phyloP scores from a whole-genome alignment of 1,140 invertebrate genomes.

The Drosophila truncata region DNA sequence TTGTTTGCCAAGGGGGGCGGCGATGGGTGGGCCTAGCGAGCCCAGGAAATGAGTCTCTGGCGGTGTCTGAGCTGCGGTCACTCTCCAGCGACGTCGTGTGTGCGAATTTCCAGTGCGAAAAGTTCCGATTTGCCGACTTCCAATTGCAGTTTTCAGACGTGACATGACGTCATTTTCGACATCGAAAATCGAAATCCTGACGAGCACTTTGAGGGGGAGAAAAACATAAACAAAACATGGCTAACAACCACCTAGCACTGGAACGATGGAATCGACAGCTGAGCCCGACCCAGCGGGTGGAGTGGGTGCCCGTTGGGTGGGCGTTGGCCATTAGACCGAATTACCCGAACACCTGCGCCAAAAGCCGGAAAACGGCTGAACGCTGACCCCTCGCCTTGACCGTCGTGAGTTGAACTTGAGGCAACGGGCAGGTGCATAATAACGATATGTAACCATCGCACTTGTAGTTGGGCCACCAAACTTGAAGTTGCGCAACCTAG shows the following conservation, averaged over 20 bases:
- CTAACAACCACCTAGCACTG: conserved; percentile 9
- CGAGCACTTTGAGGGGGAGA: conserved; percentile 15
- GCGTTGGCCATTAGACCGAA: conserved; percentile 38
- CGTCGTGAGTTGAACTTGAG: conserved; percentile 68
- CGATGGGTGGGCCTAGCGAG: neutral
- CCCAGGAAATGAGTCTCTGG: conserved; percentile 47
- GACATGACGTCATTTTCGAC: conserved; percentile 79
- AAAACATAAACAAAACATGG: conserved; percentile 71
- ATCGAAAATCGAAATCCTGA: conserved; percentile 69
- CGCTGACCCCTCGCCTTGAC: conserved; percentile 78
- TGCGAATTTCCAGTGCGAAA: conserved; percentile 66
- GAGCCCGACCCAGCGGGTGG: conserved; percentile 17
- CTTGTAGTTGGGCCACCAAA: conserved; percentile 8
- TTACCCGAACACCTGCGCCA: conserved; percentile 59
- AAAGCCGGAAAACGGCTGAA: conserved; percentile 20
- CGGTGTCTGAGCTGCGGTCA: conserved; percentile 63
- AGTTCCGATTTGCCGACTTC: conserved; percentile 54
- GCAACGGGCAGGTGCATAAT: conserved; percentile 47
- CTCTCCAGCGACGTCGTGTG: conserved; percentile 37
- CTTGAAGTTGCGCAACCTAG: conserved; percentile 62
- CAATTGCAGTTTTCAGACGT: conserved; percentile 61
- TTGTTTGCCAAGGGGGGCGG: conserved; percentile 47
- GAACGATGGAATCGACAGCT: conserved; percentile 49
- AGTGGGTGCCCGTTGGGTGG: conserved; percentile 40
- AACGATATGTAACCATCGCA: conserved; percentile 12